Percentiles rank a stretch among this genome's conserved stretches.
phyloP scores from a whole-genome alignment of 2,888 invertebrate species.

The Glomeris marginata region DNA sequence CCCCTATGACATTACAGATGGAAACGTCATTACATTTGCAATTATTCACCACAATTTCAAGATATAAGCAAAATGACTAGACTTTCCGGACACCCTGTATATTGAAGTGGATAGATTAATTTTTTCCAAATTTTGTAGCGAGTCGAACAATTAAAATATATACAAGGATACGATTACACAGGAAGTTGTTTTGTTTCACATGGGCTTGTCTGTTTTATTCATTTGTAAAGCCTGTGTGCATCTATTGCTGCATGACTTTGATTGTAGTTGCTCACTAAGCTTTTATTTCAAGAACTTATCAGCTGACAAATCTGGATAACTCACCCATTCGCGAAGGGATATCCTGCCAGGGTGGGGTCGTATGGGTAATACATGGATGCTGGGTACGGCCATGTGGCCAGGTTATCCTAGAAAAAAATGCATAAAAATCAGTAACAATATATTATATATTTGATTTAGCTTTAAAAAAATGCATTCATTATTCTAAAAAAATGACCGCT shows the following conservation, averaged over 20 bases:
- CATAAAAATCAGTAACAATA: background rate
- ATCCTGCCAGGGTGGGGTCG: constrained; percentile 73
- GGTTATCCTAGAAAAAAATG: constrained; percentile 11
- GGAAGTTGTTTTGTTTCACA: constrained; percentile 1
- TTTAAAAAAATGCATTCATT: background rate
- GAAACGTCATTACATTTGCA: too few relatives aligned
- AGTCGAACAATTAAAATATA: background rate
- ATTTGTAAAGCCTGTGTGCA: too few relatives aligned
- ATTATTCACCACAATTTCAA: too few relatives aligned
- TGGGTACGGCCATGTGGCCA: constrained; percentile 74
- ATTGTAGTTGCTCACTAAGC: too few relatives aligned
- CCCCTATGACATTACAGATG: too few relatives aligned
- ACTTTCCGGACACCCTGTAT: too few relatives aligned
- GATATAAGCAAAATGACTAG: too few relatives aligned
- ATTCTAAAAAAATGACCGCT: background rate
- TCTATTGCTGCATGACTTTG: too few relatives aligned
- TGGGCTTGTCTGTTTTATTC: too few relatives aligned
- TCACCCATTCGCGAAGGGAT: constrained; percentile 84
- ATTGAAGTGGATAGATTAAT: too few relatives aligned
- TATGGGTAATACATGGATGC: constrained; percentile 77
- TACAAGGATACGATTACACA: background rate
- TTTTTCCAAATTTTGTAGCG: too few relatives aligned
- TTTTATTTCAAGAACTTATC: background rate
- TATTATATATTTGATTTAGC: background rate
- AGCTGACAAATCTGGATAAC: constrained; percentile 28